Conservation (phyloP, 53 echinoderm and acorn worm genomes). For the Temnopleurus reevesii region DNA sequence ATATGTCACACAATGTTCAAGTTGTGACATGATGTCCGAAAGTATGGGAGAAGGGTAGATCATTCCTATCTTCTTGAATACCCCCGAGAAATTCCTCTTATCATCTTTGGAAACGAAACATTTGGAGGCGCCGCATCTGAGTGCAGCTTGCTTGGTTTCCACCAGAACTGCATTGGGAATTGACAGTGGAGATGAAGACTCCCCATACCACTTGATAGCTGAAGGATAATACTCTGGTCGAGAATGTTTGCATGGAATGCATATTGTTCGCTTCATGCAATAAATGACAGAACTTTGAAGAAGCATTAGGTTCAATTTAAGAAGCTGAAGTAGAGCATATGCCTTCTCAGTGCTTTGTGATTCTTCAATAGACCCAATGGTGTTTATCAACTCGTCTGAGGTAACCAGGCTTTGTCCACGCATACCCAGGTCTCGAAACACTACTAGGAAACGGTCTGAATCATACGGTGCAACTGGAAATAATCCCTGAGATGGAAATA, state of each 20-base stretch:
- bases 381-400: neutral
- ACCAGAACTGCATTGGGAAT: neutral
- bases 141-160: neutral
- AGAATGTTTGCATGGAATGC: constrained; percentile 5
- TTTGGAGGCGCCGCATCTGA: neutral
- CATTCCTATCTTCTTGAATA: neutral
- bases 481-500: constrained; percentile 38
- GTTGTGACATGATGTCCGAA: constrained; percentile 12
- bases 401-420: neutral
- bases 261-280: neutral
- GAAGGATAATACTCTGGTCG: constrained; percentile 13
- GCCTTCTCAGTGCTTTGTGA: neutral
- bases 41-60: neutral
- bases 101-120: neutral
- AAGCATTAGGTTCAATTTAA: neutral
- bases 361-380: neutral
- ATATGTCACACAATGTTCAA: neutral
- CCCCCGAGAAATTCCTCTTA: neutral
- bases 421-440: constrained; percentile 4
- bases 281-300: neutral
- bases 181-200: neutral
- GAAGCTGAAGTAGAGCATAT: neutral
- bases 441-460: neutral
- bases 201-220: neutral
- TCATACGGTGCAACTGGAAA: constrained; percentile 60